A percentile compares a stretch with the other conserved stretches of the same genome.
Conservation (phyloP, 2,113 vertebrate species). For the Gracilinanus agilis region DNA sequence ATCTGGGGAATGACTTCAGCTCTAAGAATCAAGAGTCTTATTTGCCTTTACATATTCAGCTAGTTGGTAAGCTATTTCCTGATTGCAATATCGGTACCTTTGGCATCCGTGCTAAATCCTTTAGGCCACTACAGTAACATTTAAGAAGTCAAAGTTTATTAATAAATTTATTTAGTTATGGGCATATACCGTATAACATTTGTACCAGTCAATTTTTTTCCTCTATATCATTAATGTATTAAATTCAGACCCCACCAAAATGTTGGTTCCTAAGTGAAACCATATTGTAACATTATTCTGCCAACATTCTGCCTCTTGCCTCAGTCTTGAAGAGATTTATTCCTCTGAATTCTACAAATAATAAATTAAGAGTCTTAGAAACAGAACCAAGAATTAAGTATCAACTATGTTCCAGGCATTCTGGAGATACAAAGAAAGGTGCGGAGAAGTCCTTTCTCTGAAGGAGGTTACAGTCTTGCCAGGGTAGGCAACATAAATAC, state of each 20-base stretch:
- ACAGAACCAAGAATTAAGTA: not conserved
- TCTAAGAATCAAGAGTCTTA: not conserved
- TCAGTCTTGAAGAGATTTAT: not conserved
- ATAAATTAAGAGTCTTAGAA: not conserved
- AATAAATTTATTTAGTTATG: not conserved
- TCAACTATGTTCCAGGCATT: not conserved
- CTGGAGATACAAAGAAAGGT: not conserved
- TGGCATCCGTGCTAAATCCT: not conserved
- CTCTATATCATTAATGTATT: not conserved
- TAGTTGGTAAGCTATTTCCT: not conserved
- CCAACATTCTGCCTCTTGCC: not conserved
- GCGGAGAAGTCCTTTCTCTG: not conserved
- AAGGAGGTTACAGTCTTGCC: not conserved
- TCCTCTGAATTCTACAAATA: not conserved
- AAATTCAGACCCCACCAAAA: not conserved
- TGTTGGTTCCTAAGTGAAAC: not conserved
- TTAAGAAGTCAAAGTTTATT: not conserved
- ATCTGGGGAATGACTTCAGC: not conserved
- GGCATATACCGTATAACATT: not conserved
- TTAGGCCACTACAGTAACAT: not conserved
- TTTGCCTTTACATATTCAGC: not conserved
- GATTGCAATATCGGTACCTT: not conserved
- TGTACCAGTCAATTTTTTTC: not conserved
- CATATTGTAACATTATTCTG: not conserved
- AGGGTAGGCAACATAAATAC: not conserved